Evolutionary conservation across 2,797 vertebrate genomes (phyloP).

Genomic region (Myotis planiceps): DNA sequence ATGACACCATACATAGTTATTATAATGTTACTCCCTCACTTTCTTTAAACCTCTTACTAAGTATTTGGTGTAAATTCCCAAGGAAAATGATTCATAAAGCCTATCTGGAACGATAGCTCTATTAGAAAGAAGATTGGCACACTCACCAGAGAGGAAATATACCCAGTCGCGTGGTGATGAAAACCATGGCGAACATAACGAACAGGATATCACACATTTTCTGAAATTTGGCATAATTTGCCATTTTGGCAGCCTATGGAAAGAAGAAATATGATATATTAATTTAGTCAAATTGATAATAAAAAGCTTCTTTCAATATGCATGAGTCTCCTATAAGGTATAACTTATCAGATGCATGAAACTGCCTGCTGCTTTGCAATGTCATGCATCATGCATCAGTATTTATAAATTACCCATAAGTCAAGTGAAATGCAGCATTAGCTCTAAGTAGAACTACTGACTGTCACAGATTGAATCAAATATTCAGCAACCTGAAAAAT

Average conservation of each 20-base stretch:
- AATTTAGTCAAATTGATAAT: conserved; percentile 75
- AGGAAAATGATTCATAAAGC: neutral
- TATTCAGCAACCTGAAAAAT: conserved; percentile 63
- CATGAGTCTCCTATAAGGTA: conserved; percentile 30
- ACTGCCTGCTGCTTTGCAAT: conserved; percentile 61
- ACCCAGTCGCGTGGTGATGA: conserved; percentile 96
- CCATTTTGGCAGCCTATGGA: conserved; percentile 98
- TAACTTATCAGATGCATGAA: conserved; percentile 34
- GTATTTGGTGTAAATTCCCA: neutral
- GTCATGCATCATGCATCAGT: conserved; percentile 1
- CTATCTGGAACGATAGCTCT: neutral
- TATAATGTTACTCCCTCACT: neutral
- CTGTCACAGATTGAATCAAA: conserved; percentile 59
- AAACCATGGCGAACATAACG: conserved; percentile 95
- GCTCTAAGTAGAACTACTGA: conserved; percentile 55
- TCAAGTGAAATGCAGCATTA: conserved; percentile 48
- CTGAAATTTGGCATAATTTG: conserved; percentile 98
- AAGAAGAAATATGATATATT: conserved; percentile 76
- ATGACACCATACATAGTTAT: neutral
- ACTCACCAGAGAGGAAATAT: conserved; percentile 98
- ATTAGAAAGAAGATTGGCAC: conserved; percentile 59
- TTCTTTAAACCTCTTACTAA: neutral
- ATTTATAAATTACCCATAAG: conserved; percentile 61
- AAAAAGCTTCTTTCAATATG: conserved; percentile 59
- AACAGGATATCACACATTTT: conserved; percentile 97